Base-by-base conservation (phyloP, 2,888 invertebrate genomes). In the Sinotaia quadrata region DNA sequence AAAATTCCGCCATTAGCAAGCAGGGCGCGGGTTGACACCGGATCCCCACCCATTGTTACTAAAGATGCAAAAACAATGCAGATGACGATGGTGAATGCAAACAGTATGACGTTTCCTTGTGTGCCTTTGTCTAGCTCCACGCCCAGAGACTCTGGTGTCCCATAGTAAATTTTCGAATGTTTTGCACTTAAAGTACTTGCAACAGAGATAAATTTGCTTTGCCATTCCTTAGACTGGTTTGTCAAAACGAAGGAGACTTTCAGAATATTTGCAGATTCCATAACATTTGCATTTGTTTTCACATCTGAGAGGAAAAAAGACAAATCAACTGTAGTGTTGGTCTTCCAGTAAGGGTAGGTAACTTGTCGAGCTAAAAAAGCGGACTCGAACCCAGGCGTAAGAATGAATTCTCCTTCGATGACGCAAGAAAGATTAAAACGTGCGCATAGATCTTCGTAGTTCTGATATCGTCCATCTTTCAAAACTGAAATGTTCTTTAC, bases 1-100 rank as follows among this genome's bases (percentile, higher is more conserved):
- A 77, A 18, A 4, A 80, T 73, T 1, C 81, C 81, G 1, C 71
- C 76, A 24, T 71, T 62, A 7, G 77, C 75, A 27, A 79, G 67
- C 44, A 74, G 59, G 4, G 69, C 69, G 31, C 79, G 65, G 8
- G 77, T 75, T 4, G 76, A 74, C 8, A 78, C 62, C 18, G 69
- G 71, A 59, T 78, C 73, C 10, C 79, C 75, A n/a, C 77, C 74
- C 29, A 62, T 57, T 12, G 62, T 62, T 24, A 71, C 72, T 18
- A 74, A 41, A 10, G 63, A 63, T 4, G 75, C 70, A 31, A 71
- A 73, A 2, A 63, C 61, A 21, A 70, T 69, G 66, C 67, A 63
- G 0, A 71, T 12, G 10, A 51, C 44, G 36, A 75, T 63, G 57
- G 73, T 66, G 27, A 73, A 15, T 12, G 54, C n/a, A 59, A 73